These are phyloP conservation scores for Microctenopoma lineatum DNA, from an alignment of 2,797 vertebrate genomes.

Conservation along the genomic window DNA sequence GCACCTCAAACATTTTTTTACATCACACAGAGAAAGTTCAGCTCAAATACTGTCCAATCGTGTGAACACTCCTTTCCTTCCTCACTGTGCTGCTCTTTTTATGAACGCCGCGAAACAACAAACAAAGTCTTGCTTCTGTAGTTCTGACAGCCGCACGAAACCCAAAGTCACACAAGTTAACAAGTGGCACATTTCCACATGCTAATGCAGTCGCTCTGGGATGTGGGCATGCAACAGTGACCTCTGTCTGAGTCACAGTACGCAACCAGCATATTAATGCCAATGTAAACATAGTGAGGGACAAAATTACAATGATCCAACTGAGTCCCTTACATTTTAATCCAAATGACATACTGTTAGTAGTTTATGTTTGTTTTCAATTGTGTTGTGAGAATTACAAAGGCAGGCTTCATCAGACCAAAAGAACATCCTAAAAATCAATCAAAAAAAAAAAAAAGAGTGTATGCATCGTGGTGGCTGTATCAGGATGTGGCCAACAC, in stretches of 20 bases:
- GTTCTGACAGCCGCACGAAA: slow-evolving; percentile 50
- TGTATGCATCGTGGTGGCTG: background rate
- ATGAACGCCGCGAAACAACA: slow-evolving; percentile 46
- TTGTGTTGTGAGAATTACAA: slow-evolving; percentile 27
- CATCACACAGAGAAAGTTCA: background rate
- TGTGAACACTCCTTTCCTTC: background rate
- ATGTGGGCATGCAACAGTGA: slow-evolving; percentile 59
- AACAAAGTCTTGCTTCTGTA: slow-evolving; percentile 46
- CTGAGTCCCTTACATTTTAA: slow-evolving; percentile 49
- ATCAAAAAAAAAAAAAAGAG: slow-evolving; percentile 8
- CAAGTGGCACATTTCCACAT: slow-evolving; percentile 69
- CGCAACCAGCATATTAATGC: slow-evolving; percentile 61
- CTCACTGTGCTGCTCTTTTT: slow-evolving; percentile 21
- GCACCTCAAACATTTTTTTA: background rate
- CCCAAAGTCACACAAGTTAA: slow-evolving; percentile 72
- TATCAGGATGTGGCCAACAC: background rate
- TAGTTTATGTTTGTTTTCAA: slow-evolving; percentile 32
- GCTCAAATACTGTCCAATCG: slow-evolving; percentile 4
- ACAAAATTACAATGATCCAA: slow-evolving; percentile 44
- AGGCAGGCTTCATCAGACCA: slow-evolving; percentile 43
- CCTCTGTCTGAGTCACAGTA: slow-evolving; percentile 53
- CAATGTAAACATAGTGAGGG: slow-evolving; percentile 42
- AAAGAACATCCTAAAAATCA: slow-evolving; percentile 18
- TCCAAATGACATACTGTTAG: slow-evolving; percentile 43
- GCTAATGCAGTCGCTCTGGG: slow-evolving; percentile 62